Conservation (phyloP, 2,888 invertebrate species). For the Mactromeris polynyma region DNA sequence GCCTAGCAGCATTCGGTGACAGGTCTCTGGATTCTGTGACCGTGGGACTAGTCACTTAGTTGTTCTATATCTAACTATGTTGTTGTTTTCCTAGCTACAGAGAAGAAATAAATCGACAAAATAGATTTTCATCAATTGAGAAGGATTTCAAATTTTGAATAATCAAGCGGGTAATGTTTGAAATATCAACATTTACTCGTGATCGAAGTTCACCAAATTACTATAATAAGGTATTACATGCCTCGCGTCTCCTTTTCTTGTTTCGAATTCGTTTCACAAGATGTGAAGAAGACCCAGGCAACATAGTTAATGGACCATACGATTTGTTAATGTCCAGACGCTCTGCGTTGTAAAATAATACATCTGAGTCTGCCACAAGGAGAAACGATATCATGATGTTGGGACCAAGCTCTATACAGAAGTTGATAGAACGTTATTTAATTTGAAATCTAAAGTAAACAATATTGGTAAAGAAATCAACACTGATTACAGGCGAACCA, state of each 20-base stretch:
- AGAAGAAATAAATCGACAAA: too few species aligned
- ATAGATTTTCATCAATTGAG: too few species aligned
- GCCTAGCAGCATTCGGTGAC: too few species aligned
- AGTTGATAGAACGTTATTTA: slow-evolving; percentile 46
- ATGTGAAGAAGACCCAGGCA: background rate
- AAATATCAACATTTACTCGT: too few species aligned
- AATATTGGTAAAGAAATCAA: slow-evolving; percentile 49
- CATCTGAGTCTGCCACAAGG: background rate
- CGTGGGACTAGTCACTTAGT: too few species aligned
- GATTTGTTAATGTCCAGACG: slow-evolving; percentile 36
- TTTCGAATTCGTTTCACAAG: background rate
- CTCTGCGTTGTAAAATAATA: slow-evolving; percentile 26
- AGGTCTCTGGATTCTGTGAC: too few species aligned
- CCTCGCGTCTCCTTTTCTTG: background rate
- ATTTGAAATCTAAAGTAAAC: slow-evolving; percentile 66
- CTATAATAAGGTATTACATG: background rate
- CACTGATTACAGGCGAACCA: slow-evolving; percentile 53
- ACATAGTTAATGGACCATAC: slow-evolving; percentile 44
- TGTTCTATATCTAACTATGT: too few species aligned
- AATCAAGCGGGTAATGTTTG: too few species aligned
- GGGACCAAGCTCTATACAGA: slow-evolving; percentile 24
- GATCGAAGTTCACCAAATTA: background rate
- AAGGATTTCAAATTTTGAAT: too few species aligned
- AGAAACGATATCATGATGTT: slow-evolving; percentile 36
- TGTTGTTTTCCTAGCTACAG: too few species aligned